Evolutionary conservation across 2,888 invertebrate species (phyloP).

Genomic region (Troglohyphantes excavatus): DNA sequence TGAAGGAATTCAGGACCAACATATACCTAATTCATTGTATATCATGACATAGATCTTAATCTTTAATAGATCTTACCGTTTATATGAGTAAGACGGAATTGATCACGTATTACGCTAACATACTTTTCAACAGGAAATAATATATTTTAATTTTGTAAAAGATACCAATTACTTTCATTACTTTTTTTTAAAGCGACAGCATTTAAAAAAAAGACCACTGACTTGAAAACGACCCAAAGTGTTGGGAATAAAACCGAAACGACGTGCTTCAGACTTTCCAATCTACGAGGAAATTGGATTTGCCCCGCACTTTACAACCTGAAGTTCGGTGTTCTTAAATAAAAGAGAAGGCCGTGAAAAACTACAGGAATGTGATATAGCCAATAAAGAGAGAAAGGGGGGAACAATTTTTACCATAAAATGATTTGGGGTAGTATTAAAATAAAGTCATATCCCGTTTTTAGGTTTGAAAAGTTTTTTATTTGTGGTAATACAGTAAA

Average conservation of each 20-base stretch:
- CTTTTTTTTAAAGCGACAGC: background rate
- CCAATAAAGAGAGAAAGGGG: background rate
- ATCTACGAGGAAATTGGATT: slow-evolving; percentile 46
- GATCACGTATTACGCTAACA: too few species aligned
- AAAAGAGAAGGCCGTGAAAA: background rate
- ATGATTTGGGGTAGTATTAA: background rate
- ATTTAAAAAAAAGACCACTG: slow-evolving; percentile 5
- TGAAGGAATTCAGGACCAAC: too few species aligned
- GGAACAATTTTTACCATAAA: background rate
- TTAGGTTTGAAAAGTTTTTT: background rate
- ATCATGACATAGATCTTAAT: too few species aligned
- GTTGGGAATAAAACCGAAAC: slow-evolving; percentile 24
- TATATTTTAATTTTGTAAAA: too few species aligned
- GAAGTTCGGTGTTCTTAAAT: background rate
- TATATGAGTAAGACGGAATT: too few species aligned
- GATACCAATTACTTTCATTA: background rate
- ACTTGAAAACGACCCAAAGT: slow-evolving; percentile 8
- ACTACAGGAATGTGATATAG: background rate
- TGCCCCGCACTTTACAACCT: slow-evolving; percentile 19
- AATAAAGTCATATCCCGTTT: background rate
- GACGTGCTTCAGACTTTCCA: slow-evolving; percentile 9
- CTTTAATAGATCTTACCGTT: too few species aligned
- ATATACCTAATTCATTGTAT: too few species aligned
- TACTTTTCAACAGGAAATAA: too few species aligned
- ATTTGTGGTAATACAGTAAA: too few species aligned